Evolutionary conservation across 2,797 vertebrate species (phyloP), one percentile per base, ranked within the genome.

Genomic region (Myripristis jacobus): DNA sequence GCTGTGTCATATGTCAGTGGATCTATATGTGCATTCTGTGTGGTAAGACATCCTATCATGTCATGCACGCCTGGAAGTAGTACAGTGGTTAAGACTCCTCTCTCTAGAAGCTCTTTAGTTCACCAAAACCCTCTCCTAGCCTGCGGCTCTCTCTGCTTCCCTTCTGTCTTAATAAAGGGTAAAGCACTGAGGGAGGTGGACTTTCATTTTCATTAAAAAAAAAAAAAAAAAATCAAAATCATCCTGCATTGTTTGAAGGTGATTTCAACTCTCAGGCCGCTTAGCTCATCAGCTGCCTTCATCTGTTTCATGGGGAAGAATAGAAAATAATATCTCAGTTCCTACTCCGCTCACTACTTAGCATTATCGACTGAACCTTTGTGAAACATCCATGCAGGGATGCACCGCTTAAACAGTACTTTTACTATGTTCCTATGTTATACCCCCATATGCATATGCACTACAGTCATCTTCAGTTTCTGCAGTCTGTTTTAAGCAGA

Each of bases 51-150:
- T 43, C 11, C 27, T 43, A 38, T 58, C 6, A 4, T 71, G 16
- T 74, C 16, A 21, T n/a, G 19, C 52, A 27, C 27, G 19, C 19
- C 18, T 43, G 7, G 25, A 50, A 63, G 64, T 27, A 54, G 38
- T 41, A 12, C 11, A 41, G 36, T 13, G 36, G 36, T 41, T 13
- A 6, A n/a, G 41, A 18, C 13, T 38, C 55, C 55, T 36, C 31
- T 57, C 19, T 19, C n/a, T 36, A 6, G 15, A 15, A 58, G 19
- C 55, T 41, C 55, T 38, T 38, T 34, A 58, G 41, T 22, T 36
- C 21, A 16, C 16, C 44, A 6, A 18, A 58, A 41, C 12, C 55
- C 38, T 21, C 25, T 18, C 15, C 41, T 50, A 38, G 36, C 24
- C 11, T n/a, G 12, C 6, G 52, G 21, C 21, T 18, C 3, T 24